Base-by-base conservation (phyloP, 2,888 invertebrate species). In the Leptinotarsa rubiginosa region DNA sequence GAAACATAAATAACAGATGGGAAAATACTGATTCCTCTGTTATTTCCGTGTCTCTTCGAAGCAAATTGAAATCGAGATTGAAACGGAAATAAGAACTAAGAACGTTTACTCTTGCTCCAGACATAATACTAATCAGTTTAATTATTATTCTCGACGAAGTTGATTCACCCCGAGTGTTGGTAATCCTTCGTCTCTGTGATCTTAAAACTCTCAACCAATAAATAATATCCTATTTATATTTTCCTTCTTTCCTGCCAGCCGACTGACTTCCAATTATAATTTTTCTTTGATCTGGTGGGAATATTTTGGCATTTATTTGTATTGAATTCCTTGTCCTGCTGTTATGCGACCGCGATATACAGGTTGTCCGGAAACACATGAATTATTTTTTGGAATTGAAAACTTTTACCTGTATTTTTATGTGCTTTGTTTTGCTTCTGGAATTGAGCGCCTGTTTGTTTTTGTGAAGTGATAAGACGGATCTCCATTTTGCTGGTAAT, bases 81-180 rank as follows among this genome's bases (percentile, higher is more conserved):
- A 62, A 62, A 62, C 62, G 62, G 62, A 62, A 62, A 62, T 62
- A 18, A 62, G 62, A 31, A 5, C 16, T 16, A 16, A 50, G 31
- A 31, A 31, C 62, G 41, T 41, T 56, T 41, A n/a, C 62, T 56
- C 52, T 25, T 70, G n/a, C 31, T 41, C 50, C 67, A 75, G 75
- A 73, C 75, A 72, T 73, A 72, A 75, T 77, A 71, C 65, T 76
- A 78, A 78, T 78, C 75, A 78, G 66, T 70, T 73, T 76, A 78
- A 78, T 78, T 75, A 78, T 78, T 74, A 41, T 41, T 25, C 66
- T 74, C 56, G 71, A 73, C 70, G 71, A 73, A 78, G 76, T 78
- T 78, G 76, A 76, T 74, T 77, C 77, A 75, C 59, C 65, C 62
- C 41, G 62, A 20, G 31, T 62, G 62, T 25, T 41, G 62, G 62